Evolutionary conservation across 2,113 vertebrate species (phyloP), one percentile per base, ranked within the genome.

Genomic region (Bettongia penicillata): DNA sequence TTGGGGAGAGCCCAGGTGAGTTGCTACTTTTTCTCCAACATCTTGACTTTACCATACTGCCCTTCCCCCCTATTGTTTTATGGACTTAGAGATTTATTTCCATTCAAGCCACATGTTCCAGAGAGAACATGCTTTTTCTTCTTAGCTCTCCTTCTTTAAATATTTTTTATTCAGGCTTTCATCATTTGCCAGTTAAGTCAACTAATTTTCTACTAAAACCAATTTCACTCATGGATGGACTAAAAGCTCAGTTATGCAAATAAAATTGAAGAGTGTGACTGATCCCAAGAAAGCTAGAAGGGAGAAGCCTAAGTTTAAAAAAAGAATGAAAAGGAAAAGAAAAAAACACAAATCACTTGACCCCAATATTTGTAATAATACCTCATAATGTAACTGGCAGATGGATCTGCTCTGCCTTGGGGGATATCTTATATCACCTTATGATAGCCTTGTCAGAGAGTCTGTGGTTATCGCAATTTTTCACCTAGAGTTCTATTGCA

Each of bases 191-290:
- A 97, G 98, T 98, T 98, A 98, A 99, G 98, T 98, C 98, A 98
- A 98, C 98, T 98, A 98, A 99, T 98, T 98, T 98, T 97, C 97
- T 97, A 96, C 98, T 98, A 98, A 99, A 98, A 98, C 98, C 98
- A 98, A 98, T 98, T 99, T 98, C 98, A 99, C 98, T 98, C 98
- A 98, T 98, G 98, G 98, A 31, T 97, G 98, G 97, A 98, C 97
- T 98, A 96, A 98, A 98, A 97, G 98, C 97, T 97, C 97, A 24
- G 96, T 98, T 98, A 98, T 93, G 96, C 98, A 98, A 97, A 98
- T 98, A 97, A 98, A 98, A 98, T 94, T 95, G 98, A 98, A 84
- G 97, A 97, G 97, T 77, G 0, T 97, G 3, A 96, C 96, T 49
- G 3, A 49, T 89, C 93, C 92, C 7, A 8, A 90, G 53, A 90